Percentiles rank a stretch among this genome's conserved stretches.
Conservation (phyloP, 1,140 invertebrate species). For the Plectrocnemia conspersa region DNA sequence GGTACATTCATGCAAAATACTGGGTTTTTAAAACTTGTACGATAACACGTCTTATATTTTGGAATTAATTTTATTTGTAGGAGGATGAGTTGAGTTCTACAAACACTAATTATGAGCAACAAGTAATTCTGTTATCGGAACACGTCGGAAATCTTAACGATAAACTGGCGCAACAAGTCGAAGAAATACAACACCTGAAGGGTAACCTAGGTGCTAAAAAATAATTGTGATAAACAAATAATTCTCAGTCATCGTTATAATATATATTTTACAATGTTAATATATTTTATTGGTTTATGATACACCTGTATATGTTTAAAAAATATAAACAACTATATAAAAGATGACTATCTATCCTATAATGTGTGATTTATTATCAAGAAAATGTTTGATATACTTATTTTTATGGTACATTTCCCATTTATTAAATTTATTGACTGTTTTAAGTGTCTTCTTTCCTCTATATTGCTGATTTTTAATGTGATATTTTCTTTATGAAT, state of each 20-base stretch:
- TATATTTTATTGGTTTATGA: constrained; percentile 9
- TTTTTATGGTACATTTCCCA: no score
- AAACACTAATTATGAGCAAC: constrained; percentile 78
- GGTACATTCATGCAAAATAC: background rate
- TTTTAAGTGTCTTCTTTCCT: no score
- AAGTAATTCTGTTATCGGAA: constrained; percentile 85
- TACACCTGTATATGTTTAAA: constrained; percentile 3
- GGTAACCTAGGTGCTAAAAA: constrained; percentile 53
- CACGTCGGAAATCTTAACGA: constrained; percentile 90
- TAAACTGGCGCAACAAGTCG: constrained; percentile 73
- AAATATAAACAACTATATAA: constrained; percentile 3
- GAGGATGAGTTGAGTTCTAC: constrained; percentile 57
- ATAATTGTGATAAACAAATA: constrained; percentile 29
- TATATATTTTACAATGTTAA: constrained; percentile 8
- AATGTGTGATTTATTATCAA: no score
- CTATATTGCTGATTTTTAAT: no score
- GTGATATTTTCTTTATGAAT: no score
- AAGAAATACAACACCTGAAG: constrained; percentile 64
- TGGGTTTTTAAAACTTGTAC: background rate
- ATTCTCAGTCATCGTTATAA: background rate
- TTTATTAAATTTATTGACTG: no score
- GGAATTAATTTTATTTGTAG: constrained; percentile 33
- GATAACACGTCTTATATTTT: background rate
- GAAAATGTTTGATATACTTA: no score
- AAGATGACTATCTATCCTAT: no score